Percentiles rank a stretch among this genome's conserved stretches.
These are phyloP conservation scores for Saturnia japonica DNA, from an alignment of 2,888 invertebrate species.

Conservation along the genomic window DNA sequence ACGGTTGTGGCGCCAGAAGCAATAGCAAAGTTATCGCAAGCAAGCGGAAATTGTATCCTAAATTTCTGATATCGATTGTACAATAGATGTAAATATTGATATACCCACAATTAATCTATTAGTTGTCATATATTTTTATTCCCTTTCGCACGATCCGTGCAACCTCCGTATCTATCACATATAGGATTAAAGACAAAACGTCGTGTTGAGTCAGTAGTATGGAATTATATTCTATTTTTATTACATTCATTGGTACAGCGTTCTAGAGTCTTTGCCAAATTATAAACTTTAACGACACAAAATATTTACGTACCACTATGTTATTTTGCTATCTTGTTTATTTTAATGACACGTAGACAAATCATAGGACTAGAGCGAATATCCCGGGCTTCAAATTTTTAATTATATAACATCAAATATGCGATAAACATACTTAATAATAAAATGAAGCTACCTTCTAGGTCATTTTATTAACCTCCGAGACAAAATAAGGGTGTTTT, in stretches of 20 bases:
- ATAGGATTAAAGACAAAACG: constrained; percentile 37
- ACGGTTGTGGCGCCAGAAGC: not conserved
- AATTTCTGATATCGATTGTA: not conserved
- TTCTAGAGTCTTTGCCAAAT: constrained; percentile 71
- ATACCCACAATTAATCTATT: not conserved
- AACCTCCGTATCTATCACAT: constrained; percentile 9
- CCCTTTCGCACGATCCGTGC: not conserved
- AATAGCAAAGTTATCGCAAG: not conserved
- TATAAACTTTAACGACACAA: constrained; percentile 74
- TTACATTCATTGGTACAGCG: constrained; percentile 60
- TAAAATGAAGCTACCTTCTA: too few species aligned
- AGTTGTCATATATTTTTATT: not conserved
- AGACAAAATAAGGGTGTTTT: too few species aligned
- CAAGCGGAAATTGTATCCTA: not conserved
- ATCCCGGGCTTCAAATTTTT: not conserved
- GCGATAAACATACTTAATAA: too few species aligned
- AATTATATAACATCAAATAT: not conserved
- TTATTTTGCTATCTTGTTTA: constrained; percentile 49
- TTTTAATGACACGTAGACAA: constrained; percentile 37
- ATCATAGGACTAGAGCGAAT: constrained; percentile 19
- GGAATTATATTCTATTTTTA: constrained; percentile 74
- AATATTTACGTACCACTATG: constrained; percentile 58
- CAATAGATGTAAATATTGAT: not conserved
- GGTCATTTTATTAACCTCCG: too few species aligned
- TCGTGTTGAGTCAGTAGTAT: constrained; percentile 60